These are phyloP conservation scores for Myiotriccus ornatus DNA, from an alignment of 2,797 vertebrate genomes.

Conservation along the genomic window DNA sequence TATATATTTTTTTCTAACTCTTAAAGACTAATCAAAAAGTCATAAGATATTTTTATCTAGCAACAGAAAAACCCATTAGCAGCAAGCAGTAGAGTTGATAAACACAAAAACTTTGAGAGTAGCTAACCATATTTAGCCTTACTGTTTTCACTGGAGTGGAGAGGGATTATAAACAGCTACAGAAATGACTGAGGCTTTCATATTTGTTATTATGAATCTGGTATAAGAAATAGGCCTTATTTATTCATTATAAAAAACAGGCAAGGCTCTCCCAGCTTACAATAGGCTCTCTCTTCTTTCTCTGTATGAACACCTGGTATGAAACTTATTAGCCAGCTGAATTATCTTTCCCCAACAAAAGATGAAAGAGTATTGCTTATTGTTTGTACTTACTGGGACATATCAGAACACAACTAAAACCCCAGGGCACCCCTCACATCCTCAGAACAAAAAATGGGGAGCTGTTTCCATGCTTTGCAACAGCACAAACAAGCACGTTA, in stretches of 20 bases:
- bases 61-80: background rate
- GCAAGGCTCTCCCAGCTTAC: accelerated
- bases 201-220: background rate
- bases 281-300: background rate
- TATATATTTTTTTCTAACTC: background rate
- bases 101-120: background rate
- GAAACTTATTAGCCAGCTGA: background rate
- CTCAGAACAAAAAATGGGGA: background rate
- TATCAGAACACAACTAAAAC: background rate
- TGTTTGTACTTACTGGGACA: background rate
- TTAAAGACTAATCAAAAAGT: background rate
- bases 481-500: background rate
- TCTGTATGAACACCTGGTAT: background rate
- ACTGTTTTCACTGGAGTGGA: background rate
- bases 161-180: background rate
- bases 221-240: background rate
- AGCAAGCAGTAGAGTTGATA: background rate
- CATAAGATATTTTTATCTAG: background rate
- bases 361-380: background rate
- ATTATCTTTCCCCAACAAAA: background rate
- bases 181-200: background rate
- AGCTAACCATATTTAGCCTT: background rate
- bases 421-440: background rate
- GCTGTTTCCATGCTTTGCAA: background rate
- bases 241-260: background rate